Conservation (phyloP, 2,113 vertebrate genomes). For the Leptobrachium ailaonicum region DNA sequence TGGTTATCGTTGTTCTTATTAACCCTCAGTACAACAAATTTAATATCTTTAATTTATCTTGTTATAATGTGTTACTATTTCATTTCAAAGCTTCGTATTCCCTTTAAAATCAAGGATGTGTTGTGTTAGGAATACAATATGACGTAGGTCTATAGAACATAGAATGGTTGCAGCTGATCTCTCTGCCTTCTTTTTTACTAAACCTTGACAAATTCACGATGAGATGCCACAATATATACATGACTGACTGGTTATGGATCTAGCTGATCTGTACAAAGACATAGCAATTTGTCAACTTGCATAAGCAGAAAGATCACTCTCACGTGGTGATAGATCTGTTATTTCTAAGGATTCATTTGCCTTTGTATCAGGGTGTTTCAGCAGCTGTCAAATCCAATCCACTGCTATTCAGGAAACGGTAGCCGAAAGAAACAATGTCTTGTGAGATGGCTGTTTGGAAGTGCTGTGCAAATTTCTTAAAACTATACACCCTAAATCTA, state of each 20-base stretch:
- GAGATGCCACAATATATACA: slow-evolving; percentile 63
- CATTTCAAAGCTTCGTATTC: too few relatives aligned
- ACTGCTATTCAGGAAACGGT: slow-evolving; percentile 57
- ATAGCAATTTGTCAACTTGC: slow-evolving; percentile 75
- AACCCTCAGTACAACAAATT: too few relatives aligned
- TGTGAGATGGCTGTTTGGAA: slow-evolving; percentile 50
- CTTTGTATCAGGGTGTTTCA: slow-evolving; percentile 65
- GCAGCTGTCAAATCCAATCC: slow-evolving; percentile 67
- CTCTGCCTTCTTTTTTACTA: too few relatives aligned
- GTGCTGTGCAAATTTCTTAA: background rate
- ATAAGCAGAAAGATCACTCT: slow-evolving; percentile 74
- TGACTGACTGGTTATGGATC: slow-evolving; percentile 67
- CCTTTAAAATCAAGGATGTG: too few relatives aligned
- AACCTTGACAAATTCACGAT: slow-evolving; percentile 60
- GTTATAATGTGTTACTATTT: too few relatives aligned
- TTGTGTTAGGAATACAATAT: too few relatives aligned
- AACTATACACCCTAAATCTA: slow-evolving; percentile 20
- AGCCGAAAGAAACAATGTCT: slow-evolving; percentile 54
- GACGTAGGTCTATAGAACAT: too few relatives aligned
- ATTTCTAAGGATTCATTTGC: slow-evolving; percentile 66
- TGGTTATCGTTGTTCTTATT: too few relatives aligned
- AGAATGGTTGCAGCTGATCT: too few relatives aligned
- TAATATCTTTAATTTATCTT: too few relatives aligned
- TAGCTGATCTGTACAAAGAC: slow-evolving; percentile 70
- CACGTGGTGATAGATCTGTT: slow-evolving; percentile 70